These are phyloP conservation scores for Heterotilapia buettikoferi DNA, from an alignment of 2,113 vertebrate species.

Conservation along the genomic window DNA sequence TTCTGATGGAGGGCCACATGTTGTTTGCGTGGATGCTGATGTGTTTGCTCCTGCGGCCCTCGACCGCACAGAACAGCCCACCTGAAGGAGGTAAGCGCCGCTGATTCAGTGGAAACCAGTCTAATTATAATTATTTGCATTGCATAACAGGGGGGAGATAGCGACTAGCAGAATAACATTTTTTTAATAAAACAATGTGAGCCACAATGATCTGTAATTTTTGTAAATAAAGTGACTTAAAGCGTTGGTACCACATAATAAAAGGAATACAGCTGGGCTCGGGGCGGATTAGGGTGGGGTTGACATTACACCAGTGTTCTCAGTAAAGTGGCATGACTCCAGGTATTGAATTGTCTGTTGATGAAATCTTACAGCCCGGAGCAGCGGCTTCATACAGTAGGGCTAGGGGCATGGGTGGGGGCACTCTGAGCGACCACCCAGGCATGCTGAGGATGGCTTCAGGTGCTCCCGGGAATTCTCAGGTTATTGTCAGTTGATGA, in stretches of 20 bases:
- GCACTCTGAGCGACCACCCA: conserved; percentile 7
- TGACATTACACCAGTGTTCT: conserved; percentile 18
- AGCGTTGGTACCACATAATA: not conserved
- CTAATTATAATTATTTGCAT: not conserved
- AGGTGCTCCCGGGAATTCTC: not conserved
- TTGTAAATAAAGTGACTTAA: not conserved
- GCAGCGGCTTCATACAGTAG: not conserved
- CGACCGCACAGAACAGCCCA: conserved; percentile 10
- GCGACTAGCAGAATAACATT: not conserved
- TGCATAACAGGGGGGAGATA: not conserved
- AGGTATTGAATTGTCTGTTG: conserved; percentile 2
- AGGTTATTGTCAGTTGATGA: conserved; percentile 14
- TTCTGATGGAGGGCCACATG: conserved; percentile 26
- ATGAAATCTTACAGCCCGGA: conserved; percentile 17
- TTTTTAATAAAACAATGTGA: not conserved
- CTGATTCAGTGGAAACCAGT: not conserved
- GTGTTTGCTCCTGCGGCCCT: conserved; percentile 12
- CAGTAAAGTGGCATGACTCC: conserved; percentile 20
- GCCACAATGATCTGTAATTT: not conserved
- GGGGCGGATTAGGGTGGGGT: conserved; percentile 36
- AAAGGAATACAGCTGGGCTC: not conserved
- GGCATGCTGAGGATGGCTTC: not conserved
- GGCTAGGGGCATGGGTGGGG: not conserved
- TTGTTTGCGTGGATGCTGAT: conserved; percentile 29
- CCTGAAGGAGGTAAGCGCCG: conserved; percentile 54